Evolutionary conservation across 2,797 vertebrate genomes (phyloP).

Genomic region (Phataginus tetradactyla): DNA sequence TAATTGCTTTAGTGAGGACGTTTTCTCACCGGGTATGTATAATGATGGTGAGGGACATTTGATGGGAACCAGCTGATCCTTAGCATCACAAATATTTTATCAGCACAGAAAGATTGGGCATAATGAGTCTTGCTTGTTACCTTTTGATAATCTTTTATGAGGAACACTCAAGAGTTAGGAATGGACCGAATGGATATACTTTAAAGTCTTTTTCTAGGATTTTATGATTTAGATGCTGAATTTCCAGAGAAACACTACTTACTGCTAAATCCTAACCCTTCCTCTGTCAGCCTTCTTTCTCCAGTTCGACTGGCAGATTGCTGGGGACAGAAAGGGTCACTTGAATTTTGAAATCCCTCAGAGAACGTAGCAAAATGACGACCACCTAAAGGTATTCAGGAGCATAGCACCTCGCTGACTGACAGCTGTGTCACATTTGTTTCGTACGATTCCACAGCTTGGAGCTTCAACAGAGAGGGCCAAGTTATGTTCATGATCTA

Average conservation of each 20-base stretch:
- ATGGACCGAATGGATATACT: background rate
- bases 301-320: background rate
- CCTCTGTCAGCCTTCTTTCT: background rate
- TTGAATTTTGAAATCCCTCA: background rate
- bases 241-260: conserved; percentile 38
- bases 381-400: background rate
- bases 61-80: conserved; percentile 18
- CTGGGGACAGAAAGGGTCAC: background rate
- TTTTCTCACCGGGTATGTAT: background rate
- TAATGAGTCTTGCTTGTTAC: background rate
- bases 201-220: conserved; percentile 34
- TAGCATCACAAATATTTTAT: background rate
- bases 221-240: background rate
- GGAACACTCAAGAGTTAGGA: background rate
- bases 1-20: background rate
- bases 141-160: conserved; percentile 10
- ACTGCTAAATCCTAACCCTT: background rate
- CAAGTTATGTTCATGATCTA: conserved; percentile 41
- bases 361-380: background rate
- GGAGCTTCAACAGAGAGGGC: background rate
- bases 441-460: conserved; percentile 9
- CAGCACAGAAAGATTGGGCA: background rate
- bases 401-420: background rate
- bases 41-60: background rate
- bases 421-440: background rate